Evolutionary conservation across 2,888 invertebrate genomes (phyloP).

Genomic region (Troglohyphantes excavatus): DNA sequence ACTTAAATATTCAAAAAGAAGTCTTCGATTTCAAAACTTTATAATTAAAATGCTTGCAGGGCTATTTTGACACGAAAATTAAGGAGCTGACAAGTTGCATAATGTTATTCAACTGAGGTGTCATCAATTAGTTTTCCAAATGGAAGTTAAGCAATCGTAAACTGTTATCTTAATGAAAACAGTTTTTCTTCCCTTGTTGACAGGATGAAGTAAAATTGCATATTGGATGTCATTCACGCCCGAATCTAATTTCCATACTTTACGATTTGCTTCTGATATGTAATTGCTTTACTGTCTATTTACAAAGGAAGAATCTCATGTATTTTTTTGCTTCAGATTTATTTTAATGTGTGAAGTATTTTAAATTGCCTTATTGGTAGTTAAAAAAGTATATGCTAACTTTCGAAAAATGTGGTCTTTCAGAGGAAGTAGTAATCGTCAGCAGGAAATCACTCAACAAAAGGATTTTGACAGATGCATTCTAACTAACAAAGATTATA

Average conservation of each 20-base stretch:
- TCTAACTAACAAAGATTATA: too few relatives aligned
- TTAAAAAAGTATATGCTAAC: neutral
- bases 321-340: neutral
- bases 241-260: slow-evolving; percentile 9
- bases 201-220: neutral
- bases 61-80: neutral
- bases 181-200: neutral
- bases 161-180: neutral
- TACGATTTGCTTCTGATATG: neutral
- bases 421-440: too few relatives aligned
- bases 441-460: too few relatives aligned
- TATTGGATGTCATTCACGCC: neutral
- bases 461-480: too few relatives aligned
- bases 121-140: neutral
- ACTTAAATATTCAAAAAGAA: neutral
- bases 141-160: neutral
- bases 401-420: too few relatives aligned
- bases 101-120: neutral
- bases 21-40: neutral
- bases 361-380: neutral
- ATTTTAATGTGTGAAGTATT: neutral
- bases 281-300: neutral
- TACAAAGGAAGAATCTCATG: neutral
- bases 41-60: neutral
- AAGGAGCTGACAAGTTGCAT: neutral